A percentile compares a stretch with the other conserved stretches of the same genome.
Evolutionary conservation across 1,140 invertebrate genomes (phyloP).

Genomic region (Drosophila carrolli): DNA sequence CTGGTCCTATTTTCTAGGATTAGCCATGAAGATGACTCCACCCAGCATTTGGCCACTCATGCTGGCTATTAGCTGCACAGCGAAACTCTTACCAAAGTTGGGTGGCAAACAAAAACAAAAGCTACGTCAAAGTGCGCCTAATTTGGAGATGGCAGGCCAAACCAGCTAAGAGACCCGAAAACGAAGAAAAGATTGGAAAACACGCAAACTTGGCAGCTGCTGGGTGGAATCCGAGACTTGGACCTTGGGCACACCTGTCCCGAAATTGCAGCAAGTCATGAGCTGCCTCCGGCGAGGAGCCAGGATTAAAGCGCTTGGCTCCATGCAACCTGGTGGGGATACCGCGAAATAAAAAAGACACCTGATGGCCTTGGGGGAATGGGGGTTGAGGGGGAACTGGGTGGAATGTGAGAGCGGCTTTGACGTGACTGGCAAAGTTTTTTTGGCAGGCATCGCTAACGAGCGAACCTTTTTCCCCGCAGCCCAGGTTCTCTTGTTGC

Average conservation of each 20-base stretch:
- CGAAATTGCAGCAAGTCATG: slow-evolving; percentile 75
- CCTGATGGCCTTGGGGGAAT: not conserved
- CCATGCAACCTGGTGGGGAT: slow-evolving; percentile 32
- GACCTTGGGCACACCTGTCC: slow-evolving; percentile 75
- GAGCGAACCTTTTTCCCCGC: slow-evolving; percentile 45
- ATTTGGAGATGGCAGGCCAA: slow-evolving; percentile 51
- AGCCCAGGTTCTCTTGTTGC: slow-evolving; percentile 65
- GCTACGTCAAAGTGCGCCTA: slow-evolving; percentile 49
- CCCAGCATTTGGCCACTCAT: slow-evolving; percentile 35
- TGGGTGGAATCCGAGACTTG: slow-evolving; percentile 56
- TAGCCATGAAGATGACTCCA: slow-evolving; percentile 1
- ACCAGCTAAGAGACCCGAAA: slow-evolving; percentile 28
- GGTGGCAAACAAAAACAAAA: slow-evolving; percentile 31
- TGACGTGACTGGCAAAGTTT: slow-evolving; percentile 82
- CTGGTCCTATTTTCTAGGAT: not conserved
- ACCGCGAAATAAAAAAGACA: slow-evolving; percentile 29
- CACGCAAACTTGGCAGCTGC: slow-evolving; percentile 80
- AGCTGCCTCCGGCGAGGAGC: slow-evolving; percentile 45
- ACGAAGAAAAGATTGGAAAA: slow-evolving; percentile 65
- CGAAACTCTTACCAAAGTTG: slow-evolving; percentile 24
- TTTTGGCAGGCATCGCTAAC: slow-evolving; percentile 79
- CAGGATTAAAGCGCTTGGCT: slow-evolving; percentile 70
- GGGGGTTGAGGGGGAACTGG: not conserved
- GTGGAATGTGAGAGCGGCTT: slow-evolving; percentile 58
- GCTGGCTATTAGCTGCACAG: slow-evolving; percentile 37